Evolutionary conservation across 2,113 vertebrate genomes (phyloP), one percentile per base, ranked within the genome.

Genomic region (Ibidorhyncha struthersii): DNA sequence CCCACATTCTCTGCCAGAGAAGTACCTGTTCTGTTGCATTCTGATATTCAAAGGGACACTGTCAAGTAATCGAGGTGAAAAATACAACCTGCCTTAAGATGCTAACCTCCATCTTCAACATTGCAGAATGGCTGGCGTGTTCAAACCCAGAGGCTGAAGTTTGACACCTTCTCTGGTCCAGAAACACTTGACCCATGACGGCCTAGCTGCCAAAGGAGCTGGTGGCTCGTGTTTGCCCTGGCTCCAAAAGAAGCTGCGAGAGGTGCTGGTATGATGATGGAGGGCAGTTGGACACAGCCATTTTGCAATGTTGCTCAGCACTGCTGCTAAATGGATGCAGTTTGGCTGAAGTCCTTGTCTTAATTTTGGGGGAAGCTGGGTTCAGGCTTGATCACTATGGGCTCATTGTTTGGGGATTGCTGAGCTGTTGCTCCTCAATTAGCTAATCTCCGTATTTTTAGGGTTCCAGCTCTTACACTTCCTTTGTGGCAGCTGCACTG

Each of bases 41-140:
- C 89, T 93, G 91, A 94, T 79, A 89, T 67, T 90, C 63, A 95
- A 93, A 96, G 94, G 90, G 95, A 96, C 95, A 94, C 77, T 71
- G 77, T 96, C 96, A 96, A 86, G 86, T 63, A 86, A 91, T 26
- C 0, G 2, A 91, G 63, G 59, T 70, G 74, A 69, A 90, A 95
- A 95, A 95, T 18, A 40, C 0, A 0, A 82, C 47, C 80, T 90
- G 52, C 73, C 36, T 82, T 66, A 79, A 93, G 66, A 80, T 26
- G 66, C 58, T 95, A 82, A 65, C 40, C 62, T 91, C 49, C 32
- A 26, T 27, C 77, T 85, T 73, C 62, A 80, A 19, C 0, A 1
- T 10, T 95, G 79, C 81, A 73, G 88, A 94, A 78, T 30, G 85
- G 59, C 71, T 82, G 45, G 34, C 8, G 2, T 14, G 53, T 72